These are phyloP conservation scores for Bufotes viridis DNA, from an alignment of 2,797 vertebrate species.

Conservation along the genomic window DNA sequence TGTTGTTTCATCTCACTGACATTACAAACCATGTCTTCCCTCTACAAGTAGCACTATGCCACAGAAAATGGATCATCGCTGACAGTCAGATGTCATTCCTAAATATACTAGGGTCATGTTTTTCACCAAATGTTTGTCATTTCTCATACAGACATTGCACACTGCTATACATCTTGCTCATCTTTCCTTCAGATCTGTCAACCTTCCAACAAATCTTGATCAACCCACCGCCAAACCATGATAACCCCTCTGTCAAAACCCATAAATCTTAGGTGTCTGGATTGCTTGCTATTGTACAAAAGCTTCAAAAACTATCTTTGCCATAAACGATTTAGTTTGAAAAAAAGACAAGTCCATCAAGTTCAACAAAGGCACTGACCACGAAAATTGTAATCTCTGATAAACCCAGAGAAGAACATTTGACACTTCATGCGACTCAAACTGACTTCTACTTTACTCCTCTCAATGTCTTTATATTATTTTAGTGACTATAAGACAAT, in stretches of 20 bases:
- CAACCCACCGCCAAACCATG: constrained; percentile 8
- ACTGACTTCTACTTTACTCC: too few relatives aligned
- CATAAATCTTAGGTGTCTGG: constrained; percentile 4
- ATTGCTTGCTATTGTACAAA: not conserved
- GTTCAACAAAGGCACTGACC: too few relatives aligned
- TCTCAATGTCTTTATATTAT: too few relatives aligned
- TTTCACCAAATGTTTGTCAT: constrained; percentile 10
- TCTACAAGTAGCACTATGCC: not conserved
- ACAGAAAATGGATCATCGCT: not conserved
- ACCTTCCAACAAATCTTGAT: constrained; percentile 28
- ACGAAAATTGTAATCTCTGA: not conserved
- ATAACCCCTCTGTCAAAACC: constrained; percentile 23
- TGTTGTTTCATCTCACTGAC: not conserved
- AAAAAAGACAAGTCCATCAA: too few relatives aligned
- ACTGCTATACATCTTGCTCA: constrained; percentile 20
- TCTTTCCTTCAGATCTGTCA: constrained; percentile 16
- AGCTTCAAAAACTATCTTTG: not conserved
- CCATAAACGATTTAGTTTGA: not conserved
- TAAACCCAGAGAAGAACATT: not conserved
- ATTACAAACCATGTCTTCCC: not conserved
- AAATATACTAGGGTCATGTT: constrained; percentile 9
- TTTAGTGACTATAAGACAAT: too few relatives aligned
- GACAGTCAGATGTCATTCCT: constrained; percentile 13
- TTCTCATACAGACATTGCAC: constrained; percentile 19
- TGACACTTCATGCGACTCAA: not conserved